These are phyloP conservation scores for Echinometra lucunter DNA, from an alignment of 53 echinoderm and acorn worm genomes.

Conservation along the genomic window DNA sequence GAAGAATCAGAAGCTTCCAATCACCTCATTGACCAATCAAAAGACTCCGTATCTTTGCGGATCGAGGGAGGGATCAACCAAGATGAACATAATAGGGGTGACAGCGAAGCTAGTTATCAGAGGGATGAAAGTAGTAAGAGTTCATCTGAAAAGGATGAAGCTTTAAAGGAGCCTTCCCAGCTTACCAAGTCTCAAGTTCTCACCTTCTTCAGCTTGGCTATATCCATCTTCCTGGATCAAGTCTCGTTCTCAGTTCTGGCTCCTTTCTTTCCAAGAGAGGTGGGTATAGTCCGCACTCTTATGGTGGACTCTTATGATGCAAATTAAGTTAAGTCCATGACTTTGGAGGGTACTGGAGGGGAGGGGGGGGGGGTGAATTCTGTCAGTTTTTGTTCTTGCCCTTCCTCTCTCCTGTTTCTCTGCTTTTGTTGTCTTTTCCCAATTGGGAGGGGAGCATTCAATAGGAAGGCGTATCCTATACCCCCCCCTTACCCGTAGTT, in stretches of 20 bases:
- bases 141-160: background rate
- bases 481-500: too few relatives aligned
- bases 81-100: background rate
- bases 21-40: background rate
- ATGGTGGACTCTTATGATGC: background rate
- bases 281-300: background rate
- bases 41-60: background rate
- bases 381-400: too few relatives aligned
- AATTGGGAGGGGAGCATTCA: too few relatives aligned
- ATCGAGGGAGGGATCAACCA: background rate
- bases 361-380: too few relatives aligned
- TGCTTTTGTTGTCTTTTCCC: too few relatives aligned
- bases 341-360: too few relatives aligned
- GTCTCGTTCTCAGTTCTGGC: conserved; percentile 76
- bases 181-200: conserved; percentile 66
- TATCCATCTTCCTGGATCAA: conserved; percentile 65
- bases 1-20: background rate
- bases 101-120: conserved; percentile 50
- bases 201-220: conserved; percentile 68
- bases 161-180: background rate
- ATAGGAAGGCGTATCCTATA: too few relatives aligned
- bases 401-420: too few relatives aligned
- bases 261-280: conserved; percentile 83
- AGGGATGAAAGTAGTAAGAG: conserved; percentile 47
- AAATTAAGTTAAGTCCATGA: too few relatives aligned